Conservation (phyloP, 2,888 invertebrate species). For the Selenia dentaria region DNA sequence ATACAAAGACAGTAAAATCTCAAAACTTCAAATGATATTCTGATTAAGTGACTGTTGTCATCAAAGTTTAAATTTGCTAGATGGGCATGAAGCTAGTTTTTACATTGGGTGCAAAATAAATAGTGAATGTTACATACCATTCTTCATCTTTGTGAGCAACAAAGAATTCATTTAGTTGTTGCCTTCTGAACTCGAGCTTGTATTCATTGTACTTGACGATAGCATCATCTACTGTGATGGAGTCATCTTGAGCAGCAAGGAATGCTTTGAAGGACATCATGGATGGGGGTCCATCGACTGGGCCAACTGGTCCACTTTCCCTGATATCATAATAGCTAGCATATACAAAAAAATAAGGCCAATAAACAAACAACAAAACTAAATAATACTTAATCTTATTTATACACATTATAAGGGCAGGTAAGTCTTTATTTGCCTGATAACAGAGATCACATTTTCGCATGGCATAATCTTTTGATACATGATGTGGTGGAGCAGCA, state of each 20-base stretch:
- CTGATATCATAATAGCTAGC: conserved; percentile 47
- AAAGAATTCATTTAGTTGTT: conserved; percentile 99
- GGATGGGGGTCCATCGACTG: conserved; percentile 92
- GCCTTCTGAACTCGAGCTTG: conserved; percentile 97
- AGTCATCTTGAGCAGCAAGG: conserved; percentile 97
- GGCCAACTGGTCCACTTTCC: conserved; percentile 62
- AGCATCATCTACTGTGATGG: conserved; percentile 98
- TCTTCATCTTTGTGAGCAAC: conserved; percentile 99
- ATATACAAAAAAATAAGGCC: neutral
- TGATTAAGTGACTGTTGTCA: neutral
- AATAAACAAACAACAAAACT: too few species aligned
- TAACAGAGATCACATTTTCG: too few species aligned
- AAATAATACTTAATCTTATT: too few species aligned
- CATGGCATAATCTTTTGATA: too few species aligned
- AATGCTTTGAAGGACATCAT: conserved; percentile 99
- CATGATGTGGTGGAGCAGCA: too few species aligned
- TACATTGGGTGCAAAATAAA: conserved; percentile 20
- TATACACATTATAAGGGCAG: too few species aligned
- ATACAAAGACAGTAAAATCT: conserved; percentile 27
- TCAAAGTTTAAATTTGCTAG: neutral
- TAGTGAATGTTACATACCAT: conserved; percentile 90
- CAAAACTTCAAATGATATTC: conserved; percentile 3
- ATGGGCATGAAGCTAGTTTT: conserved; percentile 15
- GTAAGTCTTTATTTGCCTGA: too few species aligned
- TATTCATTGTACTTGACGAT: conserved; percentile 99